phyloP scores from a whole-genome alignment of 2,797 vertebrate species.

The Peromyscus melanophrys region DNA sequence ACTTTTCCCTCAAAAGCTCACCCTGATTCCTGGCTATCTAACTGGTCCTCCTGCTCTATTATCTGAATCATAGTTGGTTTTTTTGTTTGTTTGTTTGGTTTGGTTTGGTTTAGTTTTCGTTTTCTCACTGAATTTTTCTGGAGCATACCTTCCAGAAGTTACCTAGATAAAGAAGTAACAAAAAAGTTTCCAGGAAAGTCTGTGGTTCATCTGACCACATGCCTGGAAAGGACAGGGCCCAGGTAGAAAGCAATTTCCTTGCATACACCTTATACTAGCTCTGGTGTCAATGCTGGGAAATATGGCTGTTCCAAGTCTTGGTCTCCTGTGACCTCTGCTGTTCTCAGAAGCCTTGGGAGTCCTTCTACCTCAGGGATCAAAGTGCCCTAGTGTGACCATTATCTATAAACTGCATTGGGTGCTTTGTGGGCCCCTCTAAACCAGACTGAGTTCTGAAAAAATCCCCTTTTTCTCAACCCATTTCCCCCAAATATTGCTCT shows the following conservation, averaged over 20 bases:
- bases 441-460: not conserved
- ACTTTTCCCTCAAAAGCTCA: not conserved
- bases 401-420: too few relatives aligned
- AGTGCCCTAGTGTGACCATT: not conserved
- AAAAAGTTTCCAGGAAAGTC: not conserved
- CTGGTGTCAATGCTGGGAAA: not conserved
- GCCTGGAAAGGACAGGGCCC: not conserved
- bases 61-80: not conserved
- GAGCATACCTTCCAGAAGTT: not conserved
- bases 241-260: not conserved
- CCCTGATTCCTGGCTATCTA: not conserved
- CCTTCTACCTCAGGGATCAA: not conserved
- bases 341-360: not conserved
- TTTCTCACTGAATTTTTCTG: not conserved
- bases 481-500: not conserved
- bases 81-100: too few relatives aligned
- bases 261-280: not conserved
- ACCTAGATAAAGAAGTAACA: not conserved
- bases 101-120: too few relatives aligned
- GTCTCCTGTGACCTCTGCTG: not conserved
- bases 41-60: not conserved
- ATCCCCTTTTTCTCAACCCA: not conserved
- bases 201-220: not conserved
- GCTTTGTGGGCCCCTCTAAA: not conserved
- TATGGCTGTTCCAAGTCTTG: not conserved